Percentiles rank a stretch among this genome's conserved stretches.
Conservation (phyloP, 2,888 invertebrate genomes). For the Eulithis testata region DNA sequence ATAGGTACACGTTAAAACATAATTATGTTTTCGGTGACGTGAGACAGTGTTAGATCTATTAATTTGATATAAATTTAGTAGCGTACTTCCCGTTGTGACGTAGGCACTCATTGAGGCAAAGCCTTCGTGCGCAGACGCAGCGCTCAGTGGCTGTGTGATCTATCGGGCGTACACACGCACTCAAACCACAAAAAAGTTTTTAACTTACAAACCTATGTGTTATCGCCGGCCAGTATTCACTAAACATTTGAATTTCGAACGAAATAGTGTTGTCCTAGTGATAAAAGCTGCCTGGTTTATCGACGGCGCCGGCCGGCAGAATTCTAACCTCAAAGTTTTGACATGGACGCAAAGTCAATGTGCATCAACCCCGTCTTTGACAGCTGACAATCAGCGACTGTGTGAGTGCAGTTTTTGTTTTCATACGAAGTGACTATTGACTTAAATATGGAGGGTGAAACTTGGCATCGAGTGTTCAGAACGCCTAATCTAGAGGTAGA, state of each 20-base stretch:
- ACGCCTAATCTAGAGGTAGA: slow-evolving; percentile 44
- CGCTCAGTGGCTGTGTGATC: slow-evolving; percentile 80
- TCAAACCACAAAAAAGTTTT: slow-evolving; percentile 60
- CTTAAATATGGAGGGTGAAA: slow-evolving; percentile 63
- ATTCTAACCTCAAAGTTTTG: slow-evolving; percentile 55
- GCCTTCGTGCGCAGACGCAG: slow-evolving; percentile 66
- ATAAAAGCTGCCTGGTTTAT: slow-evolving; percentile 23
- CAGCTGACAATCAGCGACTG: slow-evolving; percentile 57
- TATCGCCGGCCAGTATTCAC: slow-evolving; percentile 11
- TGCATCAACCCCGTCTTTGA: slow-evolving; percentile 62
- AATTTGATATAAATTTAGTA: slow-evolving; percentile 68
- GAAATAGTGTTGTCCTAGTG: slow-evolving; percentile 22
- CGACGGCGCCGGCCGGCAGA: slow-evolving; percentile 56
- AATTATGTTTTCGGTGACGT: slow-evolving; percentile 71
- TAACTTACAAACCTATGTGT: slow-evolving; percentile 10
- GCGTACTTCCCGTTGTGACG: slow-evolving; percentile 83
- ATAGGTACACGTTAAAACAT: slow-evolving; percentile 58
- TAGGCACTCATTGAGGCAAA: slow-evolving; percentile 75
- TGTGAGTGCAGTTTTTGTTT: slow-evolving; percentile 77
- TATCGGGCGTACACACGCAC: slow-evolving; percentile 80
- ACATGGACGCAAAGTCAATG: slow-evolving; percentile 61
- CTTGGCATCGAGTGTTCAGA: slow-evolving; percentile 62
- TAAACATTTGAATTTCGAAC: slow-evolving; percentile 13
- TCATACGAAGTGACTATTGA: slow-evolving; percentile 59
- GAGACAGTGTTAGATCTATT: slow-evolving; percentile 64